Percentiles rank a stretch among this genome's conserved stretches.
phyloP scores from a whole-genome alignment of 1,140 invertebrate species.

The Drosophila lowei region DNA sequence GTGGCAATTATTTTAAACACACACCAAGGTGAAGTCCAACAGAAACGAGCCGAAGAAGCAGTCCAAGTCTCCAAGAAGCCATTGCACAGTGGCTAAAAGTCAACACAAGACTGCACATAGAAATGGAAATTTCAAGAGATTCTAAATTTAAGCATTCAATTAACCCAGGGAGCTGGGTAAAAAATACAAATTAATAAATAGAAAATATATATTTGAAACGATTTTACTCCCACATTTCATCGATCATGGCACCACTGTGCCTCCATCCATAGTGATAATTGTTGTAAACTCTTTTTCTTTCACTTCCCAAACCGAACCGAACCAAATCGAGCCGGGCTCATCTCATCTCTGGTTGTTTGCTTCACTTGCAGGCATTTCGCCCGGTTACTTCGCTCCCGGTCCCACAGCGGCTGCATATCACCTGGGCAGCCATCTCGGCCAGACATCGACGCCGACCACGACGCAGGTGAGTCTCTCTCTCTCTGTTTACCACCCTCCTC shows the following conservation, averaged over 20 bases:
- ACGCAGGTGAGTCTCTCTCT: constrained; percentile 78
- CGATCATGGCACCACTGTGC: constrained; percentile 16
- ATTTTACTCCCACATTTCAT: not conserved
- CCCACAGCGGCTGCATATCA: constrained; percentile 83
- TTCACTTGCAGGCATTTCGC: constrained; percentile 81
- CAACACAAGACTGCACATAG: too few relatives aligned
- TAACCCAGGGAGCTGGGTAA: too few relatives aligned
- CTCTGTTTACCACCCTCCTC: constrained; percentile 8
- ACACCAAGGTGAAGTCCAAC: constrained; percentile 54
- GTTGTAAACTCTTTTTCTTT: constrained; percentile 50
- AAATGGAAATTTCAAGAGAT: not conserved
- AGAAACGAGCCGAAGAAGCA: constrained; percentile 39
- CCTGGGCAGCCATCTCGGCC: constrained; percentile 83
- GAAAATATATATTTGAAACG: not conserved
- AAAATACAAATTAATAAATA: too few relatives aligned
- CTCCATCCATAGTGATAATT: constrained; percentile 44
- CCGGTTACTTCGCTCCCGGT: constrained; percentile 82
- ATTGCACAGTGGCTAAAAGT: constrained; percentile 17
- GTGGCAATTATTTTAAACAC: constrained; percentile 79
- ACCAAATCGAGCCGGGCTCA: constrained; percentile 14
- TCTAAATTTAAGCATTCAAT: not conserved
- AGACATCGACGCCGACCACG: constrained; percentile 79
- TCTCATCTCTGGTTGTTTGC: constrained; percentile 31
- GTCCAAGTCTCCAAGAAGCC: not conserved
- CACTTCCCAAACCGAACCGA: not conserved